Percentiles rank a stretch among this genome's conserved stretches.
These are phyloP conservation scores for Pitangus sulphuratus DNA, from an alignment of 2,797 vertebrate genomes.

Conservation along the genomic window DNA sequence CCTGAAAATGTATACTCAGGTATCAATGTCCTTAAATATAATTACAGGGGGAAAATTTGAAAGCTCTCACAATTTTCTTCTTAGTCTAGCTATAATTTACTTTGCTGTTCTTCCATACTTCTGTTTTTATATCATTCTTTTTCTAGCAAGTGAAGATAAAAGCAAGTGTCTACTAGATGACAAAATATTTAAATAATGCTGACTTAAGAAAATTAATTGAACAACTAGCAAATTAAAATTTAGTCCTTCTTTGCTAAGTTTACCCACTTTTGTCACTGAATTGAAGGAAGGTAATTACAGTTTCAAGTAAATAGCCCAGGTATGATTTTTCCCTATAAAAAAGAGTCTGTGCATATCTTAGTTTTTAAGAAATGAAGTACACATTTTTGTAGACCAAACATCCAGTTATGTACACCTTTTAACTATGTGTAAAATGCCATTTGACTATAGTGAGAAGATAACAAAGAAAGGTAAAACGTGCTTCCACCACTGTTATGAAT, in stretches of 20 bases:
- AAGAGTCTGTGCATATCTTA: not conserved
- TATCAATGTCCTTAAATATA: not conserved
- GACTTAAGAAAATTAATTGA: not conserved
- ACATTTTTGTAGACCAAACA: not conserved
- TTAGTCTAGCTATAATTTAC: not conserved
- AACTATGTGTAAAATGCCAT: not conserved
- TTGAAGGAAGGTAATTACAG: not conserved
- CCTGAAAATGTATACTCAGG: not conserved
- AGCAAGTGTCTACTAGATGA: not conserved
- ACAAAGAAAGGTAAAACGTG: not conserved
- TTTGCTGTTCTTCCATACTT: not conserved
- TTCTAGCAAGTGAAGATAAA: not conserved
- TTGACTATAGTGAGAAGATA: not conserved
- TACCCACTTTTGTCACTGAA: not conserved
- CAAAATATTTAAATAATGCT: not conserved
- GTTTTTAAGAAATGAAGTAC: not conserved
- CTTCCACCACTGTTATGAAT: not conserved
- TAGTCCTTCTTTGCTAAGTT: not conserved
- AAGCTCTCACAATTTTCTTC: not conserved
- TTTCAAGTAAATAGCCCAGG: not conserved
- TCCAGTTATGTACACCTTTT: not conserved
- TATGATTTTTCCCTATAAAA: not conserved
- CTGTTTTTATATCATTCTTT: not conserved
- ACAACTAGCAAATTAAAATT: not conserved
- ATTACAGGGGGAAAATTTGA: not conserved